These are phyloP conservation scores for Cryptops parisi DNA, from an alignment of 2,888 invertebrate genomes.

Conservation along the genomic window DNA sequence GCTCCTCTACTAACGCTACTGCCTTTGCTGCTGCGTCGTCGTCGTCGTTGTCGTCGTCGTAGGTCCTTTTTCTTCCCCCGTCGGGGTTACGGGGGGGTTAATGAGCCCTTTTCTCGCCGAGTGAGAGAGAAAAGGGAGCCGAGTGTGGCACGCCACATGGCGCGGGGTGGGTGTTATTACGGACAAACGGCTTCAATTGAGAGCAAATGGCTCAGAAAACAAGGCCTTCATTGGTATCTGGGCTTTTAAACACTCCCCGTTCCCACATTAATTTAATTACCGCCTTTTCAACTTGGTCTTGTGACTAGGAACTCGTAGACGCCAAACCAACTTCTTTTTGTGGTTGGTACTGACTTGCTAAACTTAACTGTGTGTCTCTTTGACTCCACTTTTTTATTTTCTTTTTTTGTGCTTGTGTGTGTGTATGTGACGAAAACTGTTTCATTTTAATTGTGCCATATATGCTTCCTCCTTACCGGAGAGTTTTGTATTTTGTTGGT, in stretches of 20 bases:
- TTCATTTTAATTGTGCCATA: too few species aligned
- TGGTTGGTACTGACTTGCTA: too few species aligned
- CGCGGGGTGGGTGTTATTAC: background rate
- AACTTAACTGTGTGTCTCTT: too few species aligned
- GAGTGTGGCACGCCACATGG: background rate
- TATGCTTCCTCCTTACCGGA: too few species aligned
- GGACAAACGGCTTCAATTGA: background rate
- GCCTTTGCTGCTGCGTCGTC: too few species aligned
- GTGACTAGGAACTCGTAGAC: too few species aligned
- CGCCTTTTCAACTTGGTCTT: background rate
- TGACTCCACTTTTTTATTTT: too few species aligned
- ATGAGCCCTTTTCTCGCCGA: constrained; percentile 1
- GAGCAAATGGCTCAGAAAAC: constrained; percentile 4
- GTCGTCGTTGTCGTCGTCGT: too few species aligned
- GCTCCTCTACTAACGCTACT: background rate
- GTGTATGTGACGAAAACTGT: too few species aligned
- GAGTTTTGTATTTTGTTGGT: too few species aligned
- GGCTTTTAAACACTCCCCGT: constrained; percentile 4
- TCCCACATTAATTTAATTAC: constrained; percentile 2
- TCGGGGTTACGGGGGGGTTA: constrained; percentile 1
- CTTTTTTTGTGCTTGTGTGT: too few species aligned
- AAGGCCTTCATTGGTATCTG: constrained; percentile 5
- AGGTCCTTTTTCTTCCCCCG: background rate
- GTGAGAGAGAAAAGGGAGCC: background rate
- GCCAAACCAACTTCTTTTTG: too few species aligned